Base-by-base conservation (phyloP, 2,113 vertebrate species). In the Rousettus leschenaultii region DNA sequence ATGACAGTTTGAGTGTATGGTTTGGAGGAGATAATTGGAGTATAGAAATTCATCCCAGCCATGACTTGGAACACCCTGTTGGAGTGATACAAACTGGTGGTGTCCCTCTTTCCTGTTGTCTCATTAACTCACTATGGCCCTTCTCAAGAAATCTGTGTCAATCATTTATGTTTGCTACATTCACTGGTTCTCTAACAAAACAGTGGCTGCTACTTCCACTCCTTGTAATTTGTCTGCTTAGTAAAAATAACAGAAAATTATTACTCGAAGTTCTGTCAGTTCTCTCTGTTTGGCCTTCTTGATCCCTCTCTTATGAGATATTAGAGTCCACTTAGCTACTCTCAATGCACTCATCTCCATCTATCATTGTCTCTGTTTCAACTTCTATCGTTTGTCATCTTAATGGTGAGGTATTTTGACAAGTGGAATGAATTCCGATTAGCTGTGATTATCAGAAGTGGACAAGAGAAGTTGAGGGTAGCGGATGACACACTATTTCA, bases 1-100 rank as follows among this genome's bases (percentile, higher is more conserved):
- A 43, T 90, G 80, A 80, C 13, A 77, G 43, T 86, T 96, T 77
- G 40, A 66, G 85, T 84, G 16, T 15, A 63, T 92, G 55, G 86
- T 93, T 98, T 94, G 75, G 63, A 91, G 65, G 87, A 98, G 80
- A 96, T 97, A 98, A 97, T 92, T 97, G 80, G 73, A 95, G 98
- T 95, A 73, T 85, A 86, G 45, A 97, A 94, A 97, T 91, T 70
- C 7, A 95, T 77, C 0, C 0, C 65, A 97, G 43, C 14, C 70
- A 91, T 15, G 30, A 71, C 87, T 97, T 98, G 95, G 94, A 82
- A 86, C 86, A 96, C 94, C 35, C 86, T 57, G 38, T 66, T 89
- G 97, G 89, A 71, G 38, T 66, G 95, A 95, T 88, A 57, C 0
- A 96, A 88, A 95, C 88, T 95, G 70, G 92, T 71, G 70, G 89